Evolutionary conservation across 2,797 vertebrate genomes (phyloP).

Genomic region (Xenops minutus): DNA sequence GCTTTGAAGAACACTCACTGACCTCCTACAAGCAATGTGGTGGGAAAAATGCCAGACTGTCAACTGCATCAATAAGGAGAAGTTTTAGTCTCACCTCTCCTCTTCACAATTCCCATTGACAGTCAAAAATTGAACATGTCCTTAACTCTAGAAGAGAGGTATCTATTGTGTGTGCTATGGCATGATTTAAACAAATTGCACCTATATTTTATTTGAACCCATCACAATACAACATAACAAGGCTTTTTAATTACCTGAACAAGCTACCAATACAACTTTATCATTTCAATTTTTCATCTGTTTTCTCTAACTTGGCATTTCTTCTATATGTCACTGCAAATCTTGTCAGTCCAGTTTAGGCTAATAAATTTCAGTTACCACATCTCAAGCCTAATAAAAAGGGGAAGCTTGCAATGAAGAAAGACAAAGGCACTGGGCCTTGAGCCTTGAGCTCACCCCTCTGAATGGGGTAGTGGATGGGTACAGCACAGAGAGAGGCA

Average conservation of each 20-base stretch:
- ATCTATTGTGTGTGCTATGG: conserved; percentile 53
- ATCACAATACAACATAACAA: conserved; percentile 63
- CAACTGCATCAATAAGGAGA: conserved; percentile 8
- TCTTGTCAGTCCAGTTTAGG: conserved; percentile 70
- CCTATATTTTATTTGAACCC: conserved; percentile 72
- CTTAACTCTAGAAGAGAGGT: conserved; percentile 28
- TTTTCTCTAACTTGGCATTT: conserved; percentile 58
- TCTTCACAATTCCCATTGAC: conserved; percentile 46
- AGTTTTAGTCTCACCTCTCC: conserved; percentile 58
- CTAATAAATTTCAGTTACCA: conserved; percentile 74
- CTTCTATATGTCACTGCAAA: conserved; percentile 68
- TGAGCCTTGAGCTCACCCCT: background rate
- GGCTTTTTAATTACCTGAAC: conserved; percentile 76
- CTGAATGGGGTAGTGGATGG: background rate
- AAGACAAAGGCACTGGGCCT: background rate
- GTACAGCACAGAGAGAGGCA: accelerated
- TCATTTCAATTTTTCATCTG: conserved; percentile 75
- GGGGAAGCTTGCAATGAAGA: conserved; percentile 41
- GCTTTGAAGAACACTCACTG: background rate
- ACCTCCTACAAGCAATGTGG: background rate
- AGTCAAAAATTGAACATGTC: conserved; percentile 54
- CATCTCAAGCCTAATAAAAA: conserved; percentile 65
- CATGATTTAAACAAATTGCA: conserved; percentile 70
- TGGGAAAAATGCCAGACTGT: background rate
- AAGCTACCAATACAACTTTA: conserved; percentile 67